Evolutionary conservation across 35 echinoderm and acorn worm genomes (phyloP), one percentile per base, ranked within the genome.

Genomic region (Apostichopus parvimensis): DNA sequence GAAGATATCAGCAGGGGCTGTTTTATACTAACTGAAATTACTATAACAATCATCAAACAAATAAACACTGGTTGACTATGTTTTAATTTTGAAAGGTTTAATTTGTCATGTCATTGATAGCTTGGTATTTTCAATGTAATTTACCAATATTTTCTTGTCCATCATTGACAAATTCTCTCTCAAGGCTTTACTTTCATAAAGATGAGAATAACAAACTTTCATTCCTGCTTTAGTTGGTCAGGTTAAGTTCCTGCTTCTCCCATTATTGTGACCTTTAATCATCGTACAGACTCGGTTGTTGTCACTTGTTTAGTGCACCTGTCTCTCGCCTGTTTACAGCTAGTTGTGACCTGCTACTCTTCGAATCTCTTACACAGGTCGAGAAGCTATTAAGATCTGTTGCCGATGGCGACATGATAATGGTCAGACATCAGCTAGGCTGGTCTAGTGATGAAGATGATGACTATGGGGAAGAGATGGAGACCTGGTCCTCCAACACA

Each of bases 381-480:
- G 95, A 96, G 90, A 99, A 99, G 77, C 92, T 99, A 6, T 76
- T 99, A 24, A 71, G 94, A 34, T 84, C 93, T 18, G 94, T 94
- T 17, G 97, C 97, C 4, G 97, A 99, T 79, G 93, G 92, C 5
- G 97, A 99, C 88, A 91, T 99, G 15, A 52, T 96, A 17, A 94
- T 99, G 93, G 92, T 99, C n/a, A 91, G 95, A 58, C 90, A 99
- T 58, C 97, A 96, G 53, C 88, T 99, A 12, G 95, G 95, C 8
- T 99, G 97, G 97, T 83, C 94, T 21, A 99, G 95, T 77, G 97
- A 99, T 82, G 93, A 94, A 57, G 92, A 93, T 20, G 97, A 98
- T 61, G 95, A 96, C 6, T 91, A 93, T 57, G 91, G 88, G 53
- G 93, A 96, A 15, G 93, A 91, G 59, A 81, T 90, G 72, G 78